A percentile compares a stretch with the other conserved stretches of the same genome.
Evolutionary conservation across 2,113 vertebrate genomes (phyloP).

Genomic region (Vidua chalybeata): DNA sequence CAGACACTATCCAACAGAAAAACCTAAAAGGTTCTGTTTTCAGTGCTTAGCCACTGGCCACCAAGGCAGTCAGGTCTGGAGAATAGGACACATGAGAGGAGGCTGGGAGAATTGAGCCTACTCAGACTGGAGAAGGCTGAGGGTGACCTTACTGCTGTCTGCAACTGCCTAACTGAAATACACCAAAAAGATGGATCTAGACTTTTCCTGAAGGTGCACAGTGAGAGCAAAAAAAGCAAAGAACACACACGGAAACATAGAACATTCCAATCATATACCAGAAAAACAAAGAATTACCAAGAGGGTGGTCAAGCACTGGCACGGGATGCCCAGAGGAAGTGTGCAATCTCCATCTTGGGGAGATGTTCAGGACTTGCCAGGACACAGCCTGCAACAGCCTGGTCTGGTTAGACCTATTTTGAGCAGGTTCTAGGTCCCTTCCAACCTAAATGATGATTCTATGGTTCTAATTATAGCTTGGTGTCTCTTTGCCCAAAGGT

Average conservation of each 20-base stretch:
- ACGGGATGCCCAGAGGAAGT: neutral
- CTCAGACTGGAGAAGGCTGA: neutral
- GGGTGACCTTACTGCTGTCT: neutral
- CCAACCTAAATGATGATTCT: neutral
- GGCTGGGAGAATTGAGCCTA: neutral
- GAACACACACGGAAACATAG: neutral
- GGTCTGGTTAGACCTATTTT: neutral
- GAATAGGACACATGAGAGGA: fast-evolving
- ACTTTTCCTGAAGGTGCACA: neutral
- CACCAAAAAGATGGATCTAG: neutral
- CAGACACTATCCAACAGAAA: neutral
- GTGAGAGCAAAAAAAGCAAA: neutral
- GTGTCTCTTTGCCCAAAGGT: neutral
- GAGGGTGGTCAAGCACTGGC: neutral
- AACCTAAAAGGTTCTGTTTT: neutral
- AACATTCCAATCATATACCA: neutral
- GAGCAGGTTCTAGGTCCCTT: neutral
- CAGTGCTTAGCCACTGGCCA: neutral
- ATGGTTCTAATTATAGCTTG: neutral
- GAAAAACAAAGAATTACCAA: neutral
- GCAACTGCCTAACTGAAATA: neutral
- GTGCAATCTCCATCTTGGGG: neutral
- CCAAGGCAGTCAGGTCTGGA: neutral
- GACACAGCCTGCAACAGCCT: neutral
- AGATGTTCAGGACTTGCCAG: neutral